Base-by-base conservation (phyloP, 2,113 vertebrate genomes). In the Amazona vittata region DNA sequence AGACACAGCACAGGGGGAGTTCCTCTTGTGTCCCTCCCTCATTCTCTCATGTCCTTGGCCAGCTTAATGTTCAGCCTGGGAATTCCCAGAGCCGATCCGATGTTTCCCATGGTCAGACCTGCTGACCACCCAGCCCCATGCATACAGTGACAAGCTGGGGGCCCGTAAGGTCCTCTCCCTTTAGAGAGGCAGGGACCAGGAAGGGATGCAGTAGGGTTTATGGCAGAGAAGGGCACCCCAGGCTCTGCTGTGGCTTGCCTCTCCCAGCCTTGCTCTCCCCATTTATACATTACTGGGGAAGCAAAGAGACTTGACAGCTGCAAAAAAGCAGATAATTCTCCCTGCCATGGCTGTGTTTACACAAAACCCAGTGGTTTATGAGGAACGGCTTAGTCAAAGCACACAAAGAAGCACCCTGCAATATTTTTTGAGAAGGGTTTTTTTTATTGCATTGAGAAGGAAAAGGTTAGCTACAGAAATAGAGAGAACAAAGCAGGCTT, bases 401-500 rank as follows among this genome's bases (percentile, higher is more conserved):
- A 82, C 77, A 92, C 86, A 95, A 80, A 90, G 88, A 90, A 96
- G 91, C 88, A 82, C 83, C 60, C 91, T 79, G 93, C 37, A 87
- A 64, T 94, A 71, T 78, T 91, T 94, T 94, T 35, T 94, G 20
- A 95, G 71, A 68, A 70, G 52, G n/a, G 3, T 10, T 35, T 41
- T 90, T 90, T 59, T 89, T 43, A 77, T 82, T 86, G 74, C 82
- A 80, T 87, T 0, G 1, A 91, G 91, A 78, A 91, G 77, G 31
- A 70, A 95, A 95, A 96, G 86, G 95, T 94, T 94, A 87, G 77
- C 59, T 64, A 86, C 86, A 93, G 70, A 95, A 91, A 96, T n/a
- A 88, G 74, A 90, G 68, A 80, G 44, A 80, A 93, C 6, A 21
- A 79, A 39, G 59, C 62, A 81, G 77, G 80, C 78, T 65, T 33